These are phyloP conservation scores for Phasia obesa DNA, from an alignment of 2,888 invertebrate genomes.

Conservation along the genomic window DNA sequence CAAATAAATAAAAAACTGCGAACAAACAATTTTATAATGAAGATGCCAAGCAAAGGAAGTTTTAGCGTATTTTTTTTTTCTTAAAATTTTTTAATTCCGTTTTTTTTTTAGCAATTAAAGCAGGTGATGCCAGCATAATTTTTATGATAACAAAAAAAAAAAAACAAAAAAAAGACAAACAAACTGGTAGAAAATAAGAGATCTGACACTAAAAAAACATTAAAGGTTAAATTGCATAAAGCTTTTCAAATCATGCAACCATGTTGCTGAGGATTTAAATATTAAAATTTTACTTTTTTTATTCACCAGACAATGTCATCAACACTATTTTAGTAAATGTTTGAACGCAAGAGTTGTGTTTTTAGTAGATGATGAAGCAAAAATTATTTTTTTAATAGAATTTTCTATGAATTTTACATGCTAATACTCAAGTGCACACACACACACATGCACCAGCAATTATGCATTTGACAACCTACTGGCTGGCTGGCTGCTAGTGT, in stretches of 20 bases:
- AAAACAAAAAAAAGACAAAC: too few species aligned
- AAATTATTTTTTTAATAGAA: slow-evolving; percentile 55
- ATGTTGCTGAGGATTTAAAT: slow-evolving; percentile 8
- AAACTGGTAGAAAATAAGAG: not conserved
- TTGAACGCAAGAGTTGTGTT: slow-evolving; percentile 12
- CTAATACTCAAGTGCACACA: slow-evolving; percentile 7
- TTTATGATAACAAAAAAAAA: slow-evolving; percentile 49
- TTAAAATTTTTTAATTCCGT: not conserved
- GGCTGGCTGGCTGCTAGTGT: slow-evolving; percentile 2
- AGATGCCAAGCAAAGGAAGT: slow-evolving; percentile 48
- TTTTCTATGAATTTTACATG: slow-evolving; percentile 48
- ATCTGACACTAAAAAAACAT: not conserved
- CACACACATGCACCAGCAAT: not conserved
- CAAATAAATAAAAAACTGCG: not conserved
- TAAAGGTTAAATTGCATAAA: slow-evolving; percentile 43
- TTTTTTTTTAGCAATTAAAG: slow-evolving; percentile 57
- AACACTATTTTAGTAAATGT: slow-evolving; percentile 59
- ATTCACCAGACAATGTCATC: slow-evolving; percentile 57
- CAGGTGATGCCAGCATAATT: slow-evolving; percentile 57
- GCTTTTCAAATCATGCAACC: slow-evolving; percentile 29
- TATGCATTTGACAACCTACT: slow-evolving; percentile 41
- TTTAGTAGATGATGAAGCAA: slow-evolving; percentile 46
- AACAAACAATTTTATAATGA: slow-evolving; percentile 58
- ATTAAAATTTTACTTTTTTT: not conserved
- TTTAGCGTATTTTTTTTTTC: slow-evolving; percentile 1